Conservation (phyloP, 2,113 vertebrate species). For the Chinchilla lanigera region DNA sequence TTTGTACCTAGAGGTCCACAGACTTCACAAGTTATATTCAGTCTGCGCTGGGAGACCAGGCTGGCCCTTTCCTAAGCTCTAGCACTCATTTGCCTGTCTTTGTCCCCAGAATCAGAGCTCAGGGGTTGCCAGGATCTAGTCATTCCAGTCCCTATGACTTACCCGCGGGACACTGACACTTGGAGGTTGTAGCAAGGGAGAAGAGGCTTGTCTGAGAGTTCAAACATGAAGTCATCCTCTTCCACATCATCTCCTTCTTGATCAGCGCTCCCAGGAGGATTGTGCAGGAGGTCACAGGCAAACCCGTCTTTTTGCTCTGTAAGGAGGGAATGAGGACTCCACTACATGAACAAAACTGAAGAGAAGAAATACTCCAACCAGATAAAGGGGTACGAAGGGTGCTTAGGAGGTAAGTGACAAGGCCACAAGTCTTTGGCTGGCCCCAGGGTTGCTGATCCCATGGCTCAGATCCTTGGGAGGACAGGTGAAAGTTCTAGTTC, state of each 20-base stretch:
- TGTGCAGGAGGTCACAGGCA: slow-evolving; percentile 94
- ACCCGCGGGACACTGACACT: slow-evolving; percentile 96
- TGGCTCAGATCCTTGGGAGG: background rate
- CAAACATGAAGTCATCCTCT: slow-evolving; percentile 94
- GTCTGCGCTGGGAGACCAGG: background rate
- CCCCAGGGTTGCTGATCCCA: background rate
- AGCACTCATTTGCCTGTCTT: background rate
- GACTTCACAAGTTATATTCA: background rate
- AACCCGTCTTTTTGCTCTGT: slow-evolving; percentile 94
- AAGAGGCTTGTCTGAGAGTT: slow-evolving; percentile 96
- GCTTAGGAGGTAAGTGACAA: background rate
- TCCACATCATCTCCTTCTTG: slow-evolving; percentile 90
- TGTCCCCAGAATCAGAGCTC: background rate
- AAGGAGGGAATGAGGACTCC: slow-evolving; percentile 66
- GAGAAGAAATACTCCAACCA: slow-evolving; percentile 28
- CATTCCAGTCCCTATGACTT: slow-evolving; percentile 80
- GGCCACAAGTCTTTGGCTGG: background rate
- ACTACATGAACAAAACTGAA: background rate
- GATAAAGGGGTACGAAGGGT: background rate
- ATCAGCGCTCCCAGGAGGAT: slow-evolving; percentile 90
- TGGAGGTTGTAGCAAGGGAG: slow-evolving; percentile 97
- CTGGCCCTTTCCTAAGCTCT: background rate
- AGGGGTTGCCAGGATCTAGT: slow-evolving; percentile 18
- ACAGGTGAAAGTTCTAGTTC: background rate
- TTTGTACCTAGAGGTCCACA: background rate